Conservation (phyloP, 2,888 invertebrate species). For the Norana najaformis region DNA sequence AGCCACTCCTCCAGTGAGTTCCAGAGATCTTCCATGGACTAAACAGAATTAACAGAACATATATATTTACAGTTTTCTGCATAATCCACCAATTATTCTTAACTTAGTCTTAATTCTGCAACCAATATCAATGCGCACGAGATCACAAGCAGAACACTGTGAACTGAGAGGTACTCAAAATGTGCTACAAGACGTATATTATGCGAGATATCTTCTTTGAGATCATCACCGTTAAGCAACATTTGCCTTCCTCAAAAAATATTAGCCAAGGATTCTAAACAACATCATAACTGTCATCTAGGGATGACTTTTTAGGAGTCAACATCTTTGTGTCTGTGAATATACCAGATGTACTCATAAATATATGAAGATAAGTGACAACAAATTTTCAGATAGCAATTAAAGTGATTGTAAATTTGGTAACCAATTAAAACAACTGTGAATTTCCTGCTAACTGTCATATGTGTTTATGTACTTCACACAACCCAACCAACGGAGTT, state of each 20-base stretch:
- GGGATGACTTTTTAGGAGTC: too few relatives aligned
- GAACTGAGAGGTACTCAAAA: not conserved
- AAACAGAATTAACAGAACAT: conserved; percentile 33
- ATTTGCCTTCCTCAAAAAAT: not conserved
- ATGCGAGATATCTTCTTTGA: not conserved
- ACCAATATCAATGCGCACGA: not conserved
- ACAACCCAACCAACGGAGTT: too few relatives aligned
- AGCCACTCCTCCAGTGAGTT: conserved; percentile 57
- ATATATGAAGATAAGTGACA: too few relatives aligned
- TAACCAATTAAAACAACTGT: too few relatives aligned
- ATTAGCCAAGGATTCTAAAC: not conserved
- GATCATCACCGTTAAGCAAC: too few relatives aligned
- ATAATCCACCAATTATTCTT: not conserved
- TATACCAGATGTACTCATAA: too few relatives aligned
- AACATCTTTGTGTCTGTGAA: too few relatives aligned
- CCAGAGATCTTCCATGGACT: conserved; percentile 56
- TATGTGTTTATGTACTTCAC: too few relatives aligned
- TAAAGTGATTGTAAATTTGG: too few relatives aligned
- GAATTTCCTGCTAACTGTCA: too few relatives aligned
- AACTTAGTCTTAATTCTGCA: not conserved
- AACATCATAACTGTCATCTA: too few relatives aligned
- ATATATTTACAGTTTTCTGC: not conserved
- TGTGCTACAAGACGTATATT: not conserved
- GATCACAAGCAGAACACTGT: not conserved
- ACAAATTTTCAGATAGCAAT: too few relatives aligned